Evolutionary conservation across 2,888 invertebrate species (phyloP).

Genomic region (Drosophila fungiperda): DNA sequence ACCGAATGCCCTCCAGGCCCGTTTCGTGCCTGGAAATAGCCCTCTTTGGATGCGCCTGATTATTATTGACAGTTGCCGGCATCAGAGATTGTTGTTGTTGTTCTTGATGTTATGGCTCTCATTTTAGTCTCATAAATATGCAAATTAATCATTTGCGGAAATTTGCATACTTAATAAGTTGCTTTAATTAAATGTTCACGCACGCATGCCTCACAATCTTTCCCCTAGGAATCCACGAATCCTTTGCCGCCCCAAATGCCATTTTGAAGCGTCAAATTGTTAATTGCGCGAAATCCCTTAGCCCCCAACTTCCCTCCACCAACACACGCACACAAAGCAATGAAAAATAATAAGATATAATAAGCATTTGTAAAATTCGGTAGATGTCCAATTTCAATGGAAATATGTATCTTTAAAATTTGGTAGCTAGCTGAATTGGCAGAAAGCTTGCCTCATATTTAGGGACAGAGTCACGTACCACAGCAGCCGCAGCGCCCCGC

Average conservation of each 20-base stretch:
- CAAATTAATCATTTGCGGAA: constrained; percentile 81
- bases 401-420: constrained; percentile 28
- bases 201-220: constrained; percentile 78
- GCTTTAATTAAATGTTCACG: constrained; percentile 82
- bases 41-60: constrained; percentile 56
- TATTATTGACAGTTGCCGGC: constrained; percentile 75
- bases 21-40: background rate
- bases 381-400: constrained; percentile 16
- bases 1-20: background rate
- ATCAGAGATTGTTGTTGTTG: constrained; percentile 40
- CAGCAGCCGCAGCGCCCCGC: constrained; percentile 39
- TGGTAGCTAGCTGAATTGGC: constrained; percentile 29
- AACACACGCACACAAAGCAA: background rate
- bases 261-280: constrained; percentile 67
- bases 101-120: constrained; percentile 86
- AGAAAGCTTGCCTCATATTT: constrained; percentile 58
- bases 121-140: constrained; percentile 86
- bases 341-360: background rate
- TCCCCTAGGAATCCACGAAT: constrained; percentile 60
- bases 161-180: constrained; percentile 81
- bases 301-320: background rate
- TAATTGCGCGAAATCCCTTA: constrained; percentile 56
- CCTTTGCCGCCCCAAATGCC: constrained; percentile 2
- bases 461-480: constrained; percentile 64
- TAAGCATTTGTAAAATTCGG: constrained; percentile 4